phyloP scores from a whole-genome alignment of 2,888 invertebrate species.

The Agrotis exclamationis region DNA sequence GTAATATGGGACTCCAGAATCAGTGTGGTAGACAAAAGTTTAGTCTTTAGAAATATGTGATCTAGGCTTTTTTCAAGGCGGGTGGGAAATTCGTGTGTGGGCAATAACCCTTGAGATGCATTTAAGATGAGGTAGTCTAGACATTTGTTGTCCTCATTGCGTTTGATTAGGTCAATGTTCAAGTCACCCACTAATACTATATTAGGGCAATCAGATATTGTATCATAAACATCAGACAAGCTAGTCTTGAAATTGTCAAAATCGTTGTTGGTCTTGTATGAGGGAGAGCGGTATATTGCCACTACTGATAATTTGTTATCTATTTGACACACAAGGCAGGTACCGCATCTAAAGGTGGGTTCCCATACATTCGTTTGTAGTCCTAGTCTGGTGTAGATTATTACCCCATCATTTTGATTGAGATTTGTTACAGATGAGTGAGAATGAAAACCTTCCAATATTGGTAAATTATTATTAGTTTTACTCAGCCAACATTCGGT shows the following conservation, averaged over 20 bases:
- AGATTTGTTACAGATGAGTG: background rate
- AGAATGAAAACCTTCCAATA: conserved; percentile 5
- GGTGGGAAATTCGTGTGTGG: background rate
- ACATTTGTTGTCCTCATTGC: conserved; percentile 3
- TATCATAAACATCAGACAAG: background rate
- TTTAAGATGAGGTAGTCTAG: conserved; percentile 3
- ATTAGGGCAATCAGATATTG: background rate
- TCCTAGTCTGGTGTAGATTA: background rate
- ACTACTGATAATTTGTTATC: background rate
- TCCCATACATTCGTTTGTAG: conserved; percentile 6
- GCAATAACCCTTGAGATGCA: conserved; percentile 2
- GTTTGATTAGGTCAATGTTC: conserved; percentile 2
- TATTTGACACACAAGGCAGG: conserved; percentile 2
- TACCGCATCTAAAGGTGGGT: background rate
- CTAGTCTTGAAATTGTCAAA: background rate
- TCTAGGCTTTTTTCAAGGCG: conserved; percentile 2
- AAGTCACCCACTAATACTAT: background rate
- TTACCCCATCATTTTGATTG: conserved; percentile 30
- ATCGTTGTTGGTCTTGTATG: background rate
- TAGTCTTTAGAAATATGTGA: background rate
- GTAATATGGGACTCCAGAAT: background rate
- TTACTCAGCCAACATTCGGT: conserved; percentile 33
- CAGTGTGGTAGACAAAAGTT: background rate
- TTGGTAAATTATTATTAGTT: background rate
- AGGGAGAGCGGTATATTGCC: conserved; percentile 5